Percentiles rank a stretch among this genome's conserved stretches.
Evolutionary conservation across 2,888 invertebrate genomes (phyloP).

Genomic region (Phragmatobia fuliginosa): DNA sequence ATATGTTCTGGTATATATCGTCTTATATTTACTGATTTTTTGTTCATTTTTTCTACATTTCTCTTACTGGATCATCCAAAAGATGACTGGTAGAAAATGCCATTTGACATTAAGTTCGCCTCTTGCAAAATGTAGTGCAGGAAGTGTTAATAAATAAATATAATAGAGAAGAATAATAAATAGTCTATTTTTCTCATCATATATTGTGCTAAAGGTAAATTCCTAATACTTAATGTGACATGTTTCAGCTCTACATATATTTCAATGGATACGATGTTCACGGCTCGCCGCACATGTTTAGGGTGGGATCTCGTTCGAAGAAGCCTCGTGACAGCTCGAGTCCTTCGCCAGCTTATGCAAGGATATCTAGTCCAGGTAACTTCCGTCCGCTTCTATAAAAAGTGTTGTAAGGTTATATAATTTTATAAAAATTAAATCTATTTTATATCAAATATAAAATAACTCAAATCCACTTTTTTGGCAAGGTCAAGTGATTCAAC

Average conservation of each 20-base stretch:
- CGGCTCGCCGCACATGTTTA: conserved; percentile 95
- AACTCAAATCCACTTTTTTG: neutral
- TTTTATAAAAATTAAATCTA: neutral
- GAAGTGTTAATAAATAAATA: too few relatives aligned
- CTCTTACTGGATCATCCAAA: too few relatives aligned
- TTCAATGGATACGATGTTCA: conserved; percentile 95
- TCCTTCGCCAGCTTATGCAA: conserved; percentile 83
- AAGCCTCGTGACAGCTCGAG: conserved; percentile 79
- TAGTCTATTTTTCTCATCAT: neutral
- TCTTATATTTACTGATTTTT: too few relatives aligned
- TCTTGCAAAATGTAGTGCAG: too few relatives aligned
- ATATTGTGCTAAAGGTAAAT: neutral
- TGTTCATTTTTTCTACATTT: too few relatives aligned
- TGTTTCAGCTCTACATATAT: conserved; percentile 92
- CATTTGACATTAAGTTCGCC: too few relatives aligned
- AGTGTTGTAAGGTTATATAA: neutral
- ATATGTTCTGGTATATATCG: too few relatives aligned
- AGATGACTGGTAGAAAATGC: too few relatives aligned
- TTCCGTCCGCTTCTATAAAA: neutral
- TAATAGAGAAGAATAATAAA: neutral
- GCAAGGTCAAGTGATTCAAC: neutral
- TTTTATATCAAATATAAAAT: neutral
- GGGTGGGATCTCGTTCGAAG: conserved; percentile 91
- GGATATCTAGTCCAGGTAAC: conserved; percentile 83
- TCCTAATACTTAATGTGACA: neutral